A percentile compares a stretch with the other conserved stretches of the same genome.
These are phyloP conservation scores for Heliornis fulica DNA, from an alignment of 2,113 vertebrate genomes.

Conservation along the genomic window DNA sequence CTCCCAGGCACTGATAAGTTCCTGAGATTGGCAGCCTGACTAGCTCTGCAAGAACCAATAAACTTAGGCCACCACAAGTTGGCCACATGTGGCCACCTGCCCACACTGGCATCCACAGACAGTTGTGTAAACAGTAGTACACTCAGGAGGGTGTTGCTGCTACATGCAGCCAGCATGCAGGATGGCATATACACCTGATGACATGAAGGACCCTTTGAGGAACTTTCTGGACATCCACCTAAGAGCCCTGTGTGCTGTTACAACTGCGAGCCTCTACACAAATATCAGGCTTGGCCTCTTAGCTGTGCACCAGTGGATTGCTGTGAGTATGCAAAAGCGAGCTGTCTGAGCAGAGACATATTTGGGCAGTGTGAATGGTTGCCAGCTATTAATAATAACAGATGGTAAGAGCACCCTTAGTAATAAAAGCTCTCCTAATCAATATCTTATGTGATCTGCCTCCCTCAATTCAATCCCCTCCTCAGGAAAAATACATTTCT, in stretches of 20 bases:
- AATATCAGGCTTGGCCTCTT: background rate
- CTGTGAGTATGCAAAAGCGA: background rate
- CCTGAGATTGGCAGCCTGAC: background rate
- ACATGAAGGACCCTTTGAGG: background rate
- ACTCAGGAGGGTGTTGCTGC: background rate
- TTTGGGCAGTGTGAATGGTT: background rate
- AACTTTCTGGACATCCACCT: background rate
- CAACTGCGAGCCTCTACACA: accelerated
- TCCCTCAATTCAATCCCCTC: background rate
- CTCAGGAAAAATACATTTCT: background rate
- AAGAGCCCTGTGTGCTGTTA: background rate
- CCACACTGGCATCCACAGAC: background rate
- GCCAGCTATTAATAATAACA: background rate
- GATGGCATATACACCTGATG: too few species aligned
- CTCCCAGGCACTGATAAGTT: background rate
- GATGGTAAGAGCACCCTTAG: background rate
- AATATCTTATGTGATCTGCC: background rate
- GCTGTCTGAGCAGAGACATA: background rate
- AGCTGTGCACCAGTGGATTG: accelerated
- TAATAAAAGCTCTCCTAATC: background rate
- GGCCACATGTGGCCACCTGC: background rate
- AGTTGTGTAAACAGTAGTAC: background rate
- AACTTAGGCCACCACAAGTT: background rate
- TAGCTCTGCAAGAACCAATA: background rate
- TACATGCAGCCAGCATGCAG: background rate